These are phyloP conservation scores for Alosa sapidissima DNA, from an alignment of 2,797 vertebrate species.

Conservation along the genomic window DNA sequence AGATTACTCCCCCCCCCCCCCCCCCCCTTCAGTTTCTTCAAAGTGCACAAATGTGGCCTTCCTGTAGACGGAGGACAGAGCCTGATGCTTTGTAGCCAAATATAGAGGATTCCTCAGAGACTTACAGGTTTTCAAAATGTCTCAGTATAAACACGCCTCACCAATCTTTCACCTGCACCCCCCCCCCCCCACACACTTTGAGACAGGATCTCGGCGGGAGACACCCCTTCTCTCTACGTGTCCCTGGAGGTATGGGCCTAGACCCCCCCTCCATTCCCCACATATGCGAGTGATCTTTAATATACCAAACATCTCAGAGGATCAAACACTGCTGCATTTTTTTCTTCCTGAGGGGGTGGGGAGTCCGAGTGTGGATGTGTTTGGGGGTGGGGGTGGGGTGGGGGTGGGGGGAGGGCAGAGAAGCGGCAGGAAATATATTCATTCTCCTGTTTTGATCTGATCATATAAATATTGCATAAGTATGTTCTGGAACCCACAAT, in stretches of 20 bases:
- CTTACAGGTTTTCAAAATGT: neutral
- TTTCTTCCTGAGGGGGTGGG: neutral
- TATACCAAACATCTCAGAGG: constrained; percentile 60
- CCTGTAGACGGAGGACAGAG: neutral
- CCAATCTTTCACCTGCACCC: neutral
- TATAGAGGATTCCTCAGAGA: neutral
- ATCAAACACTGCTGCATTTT: constrained; percentile 59
- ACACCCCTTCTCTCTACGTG: constrained; percentile 12
- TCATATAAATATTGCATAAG: constrained; percentile 70
- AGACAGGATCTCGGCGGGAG: constrained; percentile 29
- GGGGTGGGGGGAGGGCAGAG: neutral
- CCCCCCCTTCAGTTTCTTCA: neutral
- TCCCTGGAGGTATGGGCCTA: constrained; percentile 47
- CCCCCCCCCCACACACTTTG: neutral
- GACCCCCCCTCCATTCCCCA: constrained; percentile 47
- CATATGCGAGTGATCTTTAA: constrained; percentile 56
- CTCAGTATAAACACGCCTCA: neutral
- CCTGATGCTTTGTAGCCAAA: neutral
- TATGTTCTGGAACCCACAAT: constrained; percentile 53
- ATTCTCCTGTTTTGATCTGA: constrained; percentile 67
- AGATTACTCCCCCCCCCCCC: constrained; percentile 17
- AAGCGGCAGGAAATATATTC: constrained; percentile 47
- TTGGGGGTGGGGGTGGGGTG: constrained; percentile 45
- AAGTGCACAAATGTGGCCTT: neutral
- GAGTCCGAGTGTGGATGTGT: constrained; percentile 58